Conservation (phyloP, 2,888 invertebrate genomes). For the Leptothorax acervorum region DNA sequence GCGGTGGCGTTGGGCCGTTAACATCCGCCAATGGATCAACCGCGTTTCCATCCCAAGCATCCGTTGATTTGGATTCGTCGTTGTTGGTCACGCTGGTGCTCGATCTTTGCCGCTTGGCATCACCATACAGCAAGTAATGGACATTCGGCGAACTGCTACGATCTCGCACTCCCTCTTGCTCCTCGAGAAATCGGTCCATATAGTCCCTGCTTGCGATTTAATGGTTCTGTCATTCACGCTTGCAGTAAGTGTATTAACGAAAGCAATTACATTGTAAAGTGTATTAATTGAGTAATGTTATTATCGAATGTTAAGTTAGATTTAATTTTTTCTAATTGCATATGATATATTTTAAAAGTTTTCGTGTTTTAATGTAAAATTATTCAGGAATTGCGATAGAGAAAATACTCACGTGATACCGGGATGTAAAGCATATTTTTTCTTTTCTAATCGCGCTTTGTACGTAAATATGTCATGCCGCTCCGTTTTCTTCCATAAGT, state of each 20-base stretch:
- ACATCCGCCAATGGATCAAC: constrained; percentile 69
- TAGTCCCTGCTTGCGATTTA: constrained; percentile 89
- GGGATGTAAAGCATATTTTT: constrained; percentile 96
- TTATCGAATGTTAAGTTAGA: neutral
- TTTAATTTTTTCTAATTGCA: neutral
- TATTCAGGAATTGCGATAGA: constrained; percentile 40
- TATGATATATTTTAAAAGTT: constrained; percentile 1
- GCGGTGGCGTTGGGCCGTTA: constrained; percentile 66
- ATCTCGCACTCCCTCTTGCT: constrained; percentile 90
- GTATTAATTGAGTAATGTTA: constrained; percentile 4
- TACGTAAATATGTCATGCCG: constrained; percentile 97
- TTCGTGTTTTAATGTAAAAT: constrained; percentile 15
- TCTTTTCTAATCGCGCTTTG: constrained; percentile 95
- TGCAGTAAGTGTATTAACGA: constrained; percentile 61
- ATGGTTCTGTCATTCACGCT: constrained; percentile 73
- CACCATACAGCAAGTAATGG: constrained; percentile 85
- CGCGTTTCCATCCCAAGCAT: constrained; percentile 80
- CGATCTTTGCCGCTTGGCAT: constrained; percentile 82
- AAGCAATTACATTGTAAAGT: constrained; percentile 33
- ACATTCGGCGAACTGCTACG: constrained; percentile 91
- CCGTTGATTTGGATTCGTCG: constrained; percentile 79
- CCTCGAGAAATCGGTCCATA: constrained; percentile 96
- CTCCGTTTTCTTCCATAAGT: constrained; percentile 99
- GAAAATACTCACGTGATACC: constrained; percentile 91
- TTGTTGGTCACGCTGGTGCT: constrained; percentile 75